These are phyloP conservation scores for Chinchilla lanigera DNA, from an alignment of 2,113 vertebrate species.

Conservation along the genomic window DNA sequence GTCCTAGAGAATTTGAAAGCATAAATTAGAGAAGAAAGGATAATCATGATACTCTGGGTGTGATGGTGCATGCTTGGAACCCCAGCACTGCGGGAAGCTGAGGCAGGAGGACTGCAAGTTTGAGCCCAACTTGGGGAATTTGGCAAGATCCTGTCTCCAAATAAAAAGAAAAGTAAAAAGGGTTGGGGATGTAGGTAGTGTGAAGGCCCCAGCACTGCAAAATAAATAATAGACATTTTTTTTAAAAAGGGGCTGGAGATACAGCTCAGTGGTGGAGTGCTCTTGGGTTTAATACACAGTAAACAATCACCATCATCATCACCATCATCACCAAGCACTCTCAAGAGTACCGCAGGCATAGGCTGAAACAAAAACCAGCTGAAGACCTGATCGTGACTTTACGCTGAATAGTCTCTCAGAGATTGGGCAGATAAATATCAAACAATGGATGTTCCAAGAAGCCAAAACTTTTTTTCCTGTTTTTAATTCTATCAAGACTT, in stretches of 20 bases:
- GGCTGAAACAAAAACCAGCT: background rate
- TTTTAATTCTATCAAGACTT: background rate
- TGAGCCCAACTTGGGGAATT: background rate
- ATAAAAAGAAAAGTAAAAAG: background rate
- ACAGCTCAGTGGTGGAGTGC: background rate
- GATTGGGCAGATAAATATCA: background rate
- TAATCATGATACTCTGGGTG: background rate
- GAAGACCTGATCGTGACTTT: background rate
- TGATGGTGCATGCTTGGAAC: background rate
- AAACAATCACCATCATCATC: background rate
- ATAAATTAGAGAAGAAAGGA: slow-evolving; percentile 21
- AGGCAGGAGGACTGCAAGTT: background rate
- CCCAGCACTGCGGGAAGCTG: background rate
- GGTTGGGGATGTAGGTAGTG: background rate
- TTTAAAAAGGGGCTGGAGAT: background rate
- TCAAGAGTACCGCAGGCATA: background rate
- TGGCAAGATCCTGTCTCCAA: background rate
- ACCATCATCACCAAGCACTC: background rate
- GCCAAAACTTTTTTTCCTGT: background rate
- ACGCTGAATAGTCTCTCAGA: background rate
- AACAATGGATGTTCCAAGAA: background rate
- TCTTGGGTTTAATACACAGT: background rate
- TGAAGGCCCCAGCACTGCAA: background rate
- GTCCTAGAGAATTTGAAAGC: background rate
- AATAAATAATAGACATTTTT: background rate